These are phyloP conservation scores for Cremastinae sp. DNA, from an alignment of 2,888 invertebrate species.

Conservation along the genomic window DNA sequence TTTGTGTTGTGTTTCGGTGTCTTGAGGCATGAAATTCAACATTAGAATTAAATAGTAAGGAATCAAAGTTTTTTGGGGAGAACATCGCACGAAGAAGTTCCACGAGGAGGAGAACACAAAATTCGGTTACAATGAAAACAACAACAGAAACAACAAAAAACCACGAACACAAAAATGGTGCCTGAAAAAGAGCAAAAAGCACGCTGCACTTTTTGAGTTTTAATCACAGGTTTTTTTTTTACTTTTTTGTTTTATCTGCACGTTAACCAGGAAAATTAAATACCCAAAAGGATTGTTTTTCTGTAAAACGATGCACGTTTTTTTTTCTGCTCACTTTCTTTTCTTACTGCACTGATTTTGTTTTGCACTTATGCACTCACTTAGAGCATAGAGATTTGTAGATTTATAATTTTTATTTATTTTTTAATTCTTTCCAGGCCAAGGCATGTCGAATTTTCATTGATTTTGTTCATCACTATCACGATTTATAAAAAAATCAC, in stretches of 20 bases:
- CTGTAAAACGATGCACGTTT: slow-evolving; percentile 1
- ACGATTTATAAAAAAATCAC: background rate
- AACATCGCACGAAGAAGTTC: slow-evolving; percentile 63
- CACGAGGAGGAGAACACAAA: slow-evolving; percentile 23
- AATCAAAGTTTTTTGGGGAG: slow-evolving; percentile 57
- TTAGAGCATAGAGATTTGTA: slow-evolving; percentile 24
- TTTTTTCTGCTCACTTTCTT: slow-evolving; percentile 12
- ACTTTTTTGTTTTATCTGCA: slow-evolving; percentile 36
- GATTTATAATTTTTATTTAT: background rate
- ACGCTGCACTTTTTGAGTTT: slow-evolving; percentile 47
- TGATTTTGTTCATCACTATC: slow-evolving; percentile 12
- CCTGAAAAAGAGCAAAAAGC: slow-evolving; percentile 33
- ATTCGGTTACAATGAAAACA: slow-evolving; percentile 36
- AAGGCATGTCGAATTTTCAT: slow-evolving; percentile 45
- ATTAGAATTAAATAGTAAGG: slow-evolving; percentile 10
- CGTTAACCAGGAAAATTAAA: no score
- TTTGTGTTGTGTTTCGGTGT: slow-evolving; percentile 14
- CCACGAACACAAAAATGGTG: slow-evolving; percentile 23
- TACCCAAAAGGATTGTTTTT: no score
- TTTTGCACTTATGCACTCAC: slow-evolving; percentile 41
- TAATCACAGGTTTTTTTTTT: slow-evolving; percentile 18
- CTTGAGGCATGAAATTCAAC: slow-evolving; percentile 34
- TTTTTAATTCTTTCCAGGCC: slow-evolving; percentile 14
- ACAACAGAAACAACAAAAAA: slow-evolving; percentile 38
- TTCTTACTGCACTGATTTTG: slow-evolving; percentile 47